Evolutionary conservation across 2,888 invertebrate genomes (phyloP).

Genomic region (Iselma pallidipennis): DNA sequence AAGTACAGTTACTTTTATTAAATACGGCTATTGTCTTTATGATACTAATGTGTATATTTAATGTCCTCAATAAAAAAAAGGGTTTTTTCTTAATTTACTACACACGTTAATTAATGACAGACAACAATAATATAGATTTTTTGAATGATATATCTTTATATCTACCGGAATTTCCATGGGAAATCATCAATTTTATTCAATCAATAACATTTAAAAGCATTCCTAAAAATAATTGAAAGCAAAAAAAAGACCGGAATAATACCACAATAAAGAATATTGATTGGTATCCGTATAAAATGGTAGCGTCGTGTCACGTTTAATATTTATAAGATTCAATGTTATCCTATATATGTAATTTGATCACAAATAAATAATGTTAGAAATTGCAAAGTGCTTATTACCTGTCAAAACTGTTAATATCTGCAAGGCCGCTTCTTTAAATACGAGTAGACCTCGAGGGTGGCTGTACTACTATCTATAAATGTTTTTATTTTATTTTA

Average conservation of each 20-base stretch:
- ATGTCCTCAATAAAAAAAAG: neutral
- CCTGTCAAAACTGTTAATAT: constrained; percentile 46
- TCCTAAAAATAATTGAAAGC: neutral
- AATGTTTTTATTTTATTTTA: neutral
- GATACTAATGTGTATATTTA: too few relatives aligned
- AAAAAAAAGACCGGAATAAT: neutral
- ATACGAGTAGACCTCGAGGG: constrained; percentile 34
- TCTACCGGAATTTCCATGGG: neutral
- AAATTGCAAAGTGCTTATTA: constrained; percentile 45
- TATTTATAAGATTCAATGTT: neutral
- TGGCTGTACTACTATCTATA: constrained; percentile 25
- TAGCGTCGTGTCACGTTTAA: neutral
- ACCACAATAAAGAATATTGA: neutral
- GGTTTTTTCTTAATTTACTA: neutral
- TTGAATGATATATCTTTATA: neutral
- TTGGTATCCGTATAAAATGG: neutral
- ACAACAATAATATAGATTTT: neutral
- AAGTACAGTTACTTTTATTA: neutral
- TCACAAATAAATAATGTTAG: constrained; percentile 44
- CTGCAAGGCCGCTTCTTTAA: constrained; percentile 38
- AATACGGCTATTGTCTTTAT: neutral
- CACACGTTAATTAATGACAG: neutral
- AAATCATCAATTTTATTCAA: neutral
- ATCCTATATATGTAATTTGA: constrained; percentile 40
- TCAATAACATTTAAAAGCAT: neutral